phyloP scores from a whole-genome alignment of 2,113 vertebrate genomes.

The Apodemus speciosus region DNA sequence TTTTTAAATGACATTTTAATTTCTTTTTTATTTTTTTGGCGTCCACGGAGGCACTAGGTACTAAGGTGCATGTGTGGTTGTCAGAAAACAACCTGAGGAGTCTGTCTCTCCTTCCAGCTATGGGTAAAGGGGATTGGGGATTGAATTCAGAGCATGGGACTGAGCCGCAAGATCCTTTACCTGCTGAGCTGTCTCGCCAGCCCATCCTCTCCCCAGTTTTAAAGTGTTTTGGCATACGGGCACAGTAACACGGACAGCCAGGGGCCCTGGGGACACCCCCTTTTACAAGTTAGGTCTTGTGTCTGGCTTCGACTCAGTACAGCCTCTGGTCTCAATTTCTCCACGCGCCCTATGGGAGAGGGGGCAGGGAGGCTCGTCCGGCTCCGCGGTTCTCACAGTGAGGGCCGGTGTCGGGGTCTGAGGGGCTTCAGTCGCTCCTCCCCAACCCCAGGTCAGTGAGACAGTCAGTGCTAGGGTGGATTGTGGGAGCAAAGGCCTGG shows the following conservation, averaged over 20 bases:
- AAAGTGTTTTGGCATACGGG: not conserved
- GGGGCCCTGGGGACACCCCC: not conserved
- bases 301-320: not conserved
- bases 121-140: not conserved
- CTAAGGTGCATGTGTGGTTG: not conserved
- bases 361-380: not conserved
- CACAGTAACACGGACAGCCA: not conserved
- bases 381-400: not conserved
- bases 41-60: too few species aligned
- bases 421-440: not conserved
- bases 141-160: not conserved
- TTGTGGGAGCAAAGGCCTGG: not conserved
- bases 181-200: not conserved
- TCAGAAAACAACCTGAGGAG: not conserved
- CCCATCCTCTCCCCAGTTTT: not conserved
- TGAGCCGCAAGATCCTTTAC: not conserved
- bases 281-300: not conserved
- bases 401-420: not conserved
- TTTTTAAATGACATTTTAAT: not conserved
- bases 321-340: not conserved
- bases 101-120: too few species aligned
- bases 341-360: not conserved
- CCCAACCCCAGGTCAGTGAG: not conserved
- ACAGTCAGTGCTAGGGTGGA: accelerated
- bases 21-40: not conserved